phyloP scores from a whole-genome alignment of 64 coral and sea anemone genomes.

The Acropora yongei region DNA sequence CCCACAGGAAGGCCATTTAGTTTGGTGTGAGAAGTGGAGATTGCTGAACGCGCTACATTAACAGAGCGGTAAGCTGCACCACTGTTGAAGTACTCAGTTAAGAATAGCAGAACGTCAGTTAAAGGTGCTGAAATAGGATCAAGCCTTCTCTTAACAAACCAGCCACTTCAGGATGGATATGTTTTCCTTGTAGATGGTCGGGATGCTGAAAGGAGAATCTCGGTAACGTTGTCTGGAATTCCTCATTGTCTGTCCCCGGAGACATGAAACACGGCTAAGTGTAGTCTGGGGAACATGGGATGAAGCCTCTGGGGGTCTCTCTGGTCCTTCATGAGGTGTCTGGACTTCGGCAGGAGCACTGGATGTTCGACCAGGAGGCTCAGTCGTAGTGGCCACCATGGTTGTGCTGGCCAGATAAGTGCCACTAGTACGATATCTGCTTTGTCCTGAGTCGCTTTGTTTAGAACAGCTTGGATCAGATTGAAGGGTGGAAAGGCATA shows the following conservation, averaged over 20 bases:
- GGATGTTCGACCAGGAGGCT: slow-evolving; percentile 4
- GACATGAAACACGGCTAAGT: too few species aligned
- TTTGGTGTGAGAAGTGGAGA: too few species aligned
- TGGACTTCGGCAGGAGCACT: background rate
- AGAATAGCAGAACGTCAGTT: background rate
- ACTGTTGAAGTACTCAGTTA: background rate
- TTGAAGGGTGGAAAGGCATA: slow-evolving; percentile 29
- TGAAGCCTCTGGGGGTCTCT: background rate
- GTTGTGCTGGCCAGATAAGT: background rate
- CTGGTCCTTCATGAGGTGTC: too few species aligned
- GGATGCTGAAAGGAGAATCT: background rate
- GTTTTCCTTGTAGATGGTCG: slow-evolving; percentile 2
- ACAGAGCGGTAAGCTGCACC: too few species aligned
- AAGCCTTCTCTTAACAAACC: background rate
- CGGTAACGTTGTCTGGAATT: slow-evolving; percentile 3
- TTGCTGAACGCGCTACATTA: too few species aligned
- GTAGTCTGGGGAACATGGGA: too few species aligned
- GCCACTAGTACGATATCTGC: slow-evolving; percentile 18
- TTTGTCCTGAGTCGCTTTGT: slow-evolving; percentile 19
- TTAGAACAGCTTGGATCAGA: slow-evolving; percentile 4
- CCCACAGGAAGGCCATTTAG: too few species aligned
- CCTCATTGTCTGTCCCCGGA: slow-evolving; percentile 15
- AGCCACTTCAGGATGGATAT: background rate
- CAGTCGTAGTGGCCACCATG: slow-evolving; percentile 22
- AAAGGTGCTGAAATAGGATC: background rate